Evolutionary conservation across 2,888 invertebrate genomes (phyloP), one percentile per base, ranked within the genome.

Genomic region (Stenodera caucasica): DNA sequence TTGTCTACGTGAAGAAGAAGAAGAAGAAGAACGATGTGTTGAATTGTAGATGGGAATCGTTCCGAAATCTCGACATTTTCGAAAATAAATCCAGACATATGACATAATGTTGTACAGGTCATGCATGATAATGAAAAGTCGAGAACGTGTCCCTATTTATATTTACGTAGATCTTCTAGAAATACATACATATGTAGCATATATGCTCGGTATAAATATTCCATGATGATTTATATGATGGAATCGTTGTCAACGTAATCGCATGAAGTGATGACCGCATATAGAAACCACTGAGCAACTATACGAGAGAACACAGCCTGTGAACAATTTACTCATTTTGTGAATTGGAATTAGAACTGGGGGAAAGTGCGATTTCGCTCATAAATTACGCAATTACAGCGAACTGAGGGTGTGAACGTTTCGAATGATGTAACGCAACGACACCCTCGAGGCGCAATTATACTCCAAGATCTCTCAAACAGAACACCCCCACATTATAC

Each of bases 351-450:
- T 73, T 71, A 70, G 70, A 69, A 67, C 63, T 58, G 68, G 61
- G 65, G n/a, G n/a, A n/a, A 69, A 70, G 70, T 70, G 69, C 66
- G 66, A 67, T 69, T 70, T 69, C 73, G 74, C 74, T 71, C 75
- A 77, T 78, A 78, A 78, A 78, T 77, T 77, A 77, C 76, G 75
- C 77, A 77, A 78, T 78, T 77, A 77, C 75, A 65, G 67, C 61
- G 60, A n/a, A n/a, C 58, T 65, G 68, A 70, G 74, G 74, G 74
- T 74, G 74, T 69, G 74, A 76, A 75, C 73, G 73, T 75, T 70
- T 72, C 69, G 64, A 68, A 66, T 63, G 65, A 66, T 66, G 69
- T 65, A 66, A 65, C 66, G 70, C 69, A 68, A 73, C 74, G 72
- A 73, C 74, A 74, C 76, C 77, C 77, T 74, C 72, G 76, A 76